phyloP scores from a whole-genome alignment of 2,797 vertebrate genomes.

The Sebastes hopkinsi region DNA sequence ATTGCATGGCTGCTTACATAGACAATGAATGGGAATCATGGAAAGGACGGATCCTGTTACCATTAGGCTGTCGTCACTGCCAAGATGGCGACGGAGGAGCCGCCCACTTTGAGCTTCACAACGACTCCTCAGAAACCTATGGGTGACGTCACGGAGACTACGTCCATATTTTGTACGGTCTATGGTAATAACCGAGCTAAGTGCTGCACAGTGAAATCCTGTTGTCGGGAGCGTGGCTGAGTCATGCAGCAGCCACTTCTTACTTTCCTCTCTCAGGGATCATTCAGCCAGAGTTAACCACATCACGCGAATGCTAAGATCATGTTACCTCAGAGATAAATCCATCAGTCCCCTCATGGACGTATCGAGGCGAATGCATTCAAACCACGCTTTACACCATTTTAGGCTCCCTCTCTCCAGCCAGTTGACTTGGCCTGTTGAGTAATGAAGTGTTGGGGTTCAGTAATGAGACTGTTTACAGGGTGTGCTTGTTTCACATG shows the following conservation, averaged over 20 bases:
- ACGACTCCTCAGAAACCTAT: neutral
- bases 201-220: constrained; percentile 23
- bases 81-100: neutral
- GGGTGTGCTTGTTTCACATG: constrained; percentile 85
- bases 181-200: constrained; percentile 16
- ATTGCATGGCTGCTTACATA: no score
- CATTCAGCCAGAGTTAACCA: constrained; percentile 32
- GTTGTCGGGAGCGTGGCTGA: constrained; percentile 22
- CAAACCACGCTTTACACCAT: constrained; percentile 70
- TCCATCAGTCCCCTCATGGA: constrained; percentile 60
- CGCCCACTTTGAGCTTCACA: neutral
- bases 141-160: neutral
- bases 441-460: constrained; percentile 86
- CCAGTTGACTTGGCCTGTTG: constrained; percentile 72
- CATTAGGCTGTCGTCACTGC: neutral
- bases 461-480: constrained; percentile 86
- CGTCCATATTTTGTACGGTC: neutral
- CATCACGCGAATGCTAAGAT: constrained; percentile 46
- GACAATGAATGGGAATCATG: no score
- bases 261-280: constrained; percentile 38
- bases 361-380: constrained; percentile 58
- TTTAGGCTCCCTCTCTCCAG: constrained; percentile 63
- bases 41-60: no score
- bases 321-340: constrained; percentile 67
- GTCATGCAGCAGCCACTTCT: constrained; percentile 33